A percentile compares a stretch with the other conserved stretches of the same genome.
Evolutionary conservation across 2,888 invertebrate species (phyloP).

Genomic region (Nasonia oneida): DNA sequence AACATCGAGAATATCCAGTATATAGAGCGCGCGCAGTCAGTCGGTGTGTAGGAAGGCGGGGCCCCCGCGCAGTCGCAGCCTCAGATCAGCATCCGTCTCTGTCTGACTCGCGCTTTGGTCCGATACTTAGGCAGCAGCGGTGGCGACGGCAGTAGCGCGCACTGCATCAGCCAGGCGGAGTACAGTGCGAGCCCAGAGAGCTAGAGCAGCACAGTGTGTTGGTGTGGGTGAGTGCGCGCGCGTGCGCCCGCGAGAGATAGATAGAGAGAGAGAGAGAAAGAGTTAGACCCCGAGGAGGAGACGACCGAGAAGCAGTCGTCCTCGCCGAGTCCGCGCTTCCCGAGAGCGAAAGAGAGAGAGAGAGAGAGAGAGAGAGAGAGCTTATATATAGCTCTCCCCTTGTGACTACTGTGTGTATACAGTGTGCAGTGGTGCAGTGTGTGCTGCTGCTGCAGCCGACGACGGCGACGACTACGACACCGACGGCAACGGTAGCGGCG

Average conservation of each 20-base stretch:
- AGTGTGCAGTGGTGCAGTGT: constrained; percentile 12
- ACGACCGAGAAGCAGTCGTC: constrained; percentile 7
- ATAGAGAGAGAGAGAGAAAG: not conserved
- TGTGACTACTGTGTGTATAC: constrained; percentile 4
- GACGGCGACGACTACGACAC: not conserved
- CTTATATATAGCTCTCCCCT: constrained; percentile 16
- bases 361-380: constrained; percentile 7
- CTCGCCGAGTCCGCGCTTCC: not conserved
- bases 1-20: constrained; percentile 8
- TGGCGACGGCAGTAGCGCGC: constrained; percentile 3
- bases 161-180: constrained; percentile 10
- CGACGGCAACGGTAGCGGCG: not conserved
- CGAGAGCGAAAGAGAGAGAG: not conserved
- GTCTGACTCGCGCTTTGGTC: not conserved
- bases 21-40: not conserved
- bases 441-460: not conserved
- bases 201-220: not conserved
- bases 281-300: constrained; percentile 8
- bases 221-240: not conserved
- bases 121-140: not conserved
- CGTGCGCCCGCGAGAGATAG: not conserved
- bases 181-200: constrained; percentile 4
- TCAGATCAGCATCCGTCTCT: not conserved
- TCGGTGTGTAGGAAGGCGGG: constrained; percentile 10
- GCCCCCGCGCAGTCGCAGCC: constrained; percentile 18